Base-by-base conservation (phyloP, 2,888 invertebrate species). In the Gymnosoma rotundatum region DNA sequence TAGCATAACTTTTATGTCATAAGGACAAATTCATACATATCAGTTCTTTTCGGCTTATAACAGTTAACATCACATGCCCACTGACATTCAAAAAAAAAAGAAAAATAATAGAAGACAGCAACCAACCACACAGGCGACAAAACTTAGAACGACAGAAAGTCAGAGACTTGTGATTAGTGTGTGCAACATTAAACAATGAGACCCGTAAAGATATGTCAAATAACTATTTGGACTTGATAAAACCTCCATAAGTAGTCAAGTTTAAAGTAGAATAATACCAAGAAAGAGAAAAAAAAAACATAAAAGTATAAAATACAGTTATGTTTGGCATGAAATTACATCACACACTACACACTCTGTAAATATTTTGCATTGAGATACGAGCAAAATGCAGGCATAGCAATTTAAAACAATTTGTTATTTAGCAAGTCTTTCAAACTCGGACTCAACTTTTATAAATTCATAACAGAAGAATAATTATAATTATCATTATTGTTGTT, bases 121-220 rank as follows among this genome's bases (percentile, higher is more conserved):
- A 58, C 14, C 38, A 75, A 61, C 74, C 69, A 80, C 14, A 74
- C 69, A 54, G 61, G 61, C 69, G 69, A 54, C 61, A 69, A 20
- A 14, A 60, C 9, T 52, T 21, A 56, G 38, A 66, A 7, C 2
- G n/a, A 54, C 20, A 72, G 42, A 60, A 42, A 66, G 50, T 10
- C 56, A 60, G 21, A 66, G 56, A 32, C 64, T 54, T 45, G n/a
- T 48, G 72, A 73, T 60, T 42, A 61, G 73, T 73, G 73, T 73
- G 66, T 52, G 32, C 64, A 79, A 67, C 45, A 16, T 60, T 8
- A 52, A 5, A 66, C 66, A 54, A 73, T 70, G 52, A 64, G 45
- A 60, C n/a, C 45, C 66, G 32, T 64, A 70, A 79, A 72, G 70
- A 75, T 75, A 42, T 72, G 83, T 70, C 83, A 83, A 70, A 78